phyloP scores from a whole-genome alignment of 53 echinoderm and acorn worm species.

The Patiria pectinifera region DNA sequence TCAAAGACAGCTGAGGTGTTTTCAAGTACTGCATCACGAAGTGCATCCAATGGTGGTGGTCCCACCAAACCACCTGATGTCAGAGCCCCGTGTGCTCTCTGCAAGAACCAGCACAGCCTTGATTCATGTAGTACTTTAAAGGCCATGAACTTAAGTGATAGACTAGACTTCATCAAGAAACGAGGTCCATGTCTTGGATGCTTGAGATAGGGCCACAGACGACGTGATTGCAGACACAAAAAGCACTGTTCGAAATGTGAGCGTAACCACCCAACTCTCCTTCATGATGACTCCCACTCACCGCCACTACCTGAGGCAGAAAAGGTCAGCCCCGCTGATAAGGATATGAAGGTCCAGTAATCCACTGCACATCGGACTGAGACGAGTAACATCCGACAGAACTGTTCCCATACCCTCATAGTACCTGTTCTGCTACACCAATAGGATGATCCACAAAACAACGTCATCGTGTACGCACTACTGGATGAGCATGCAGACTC shows the following conservation, averaged over 20 bases:
- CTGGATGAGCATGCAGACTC: constrained; percentile 41
- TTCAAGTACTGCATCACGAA: not conserved
- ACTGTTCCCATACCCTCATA: too few relatives aligned
- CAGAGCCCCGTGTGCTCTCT: constrained; percentile 3
- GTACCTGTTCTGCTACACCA: too few relatives aligned
- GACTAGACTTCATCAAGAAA: constrained; percentile 37
- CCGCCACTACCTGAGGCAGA: not conserved
- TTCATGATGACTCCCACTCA: not conserved
- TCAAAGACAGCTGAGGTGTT: constrained; percentile 22
- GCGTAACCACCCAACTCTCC: constrained; percentile 21
- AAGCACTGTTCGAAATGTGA: constrained; percentile 13
- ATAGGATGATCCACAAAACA: too few relatives aligned
- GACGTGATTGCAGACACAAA: constrained; percentile 14
- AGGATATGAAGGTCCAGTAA: too few relatives aligned
- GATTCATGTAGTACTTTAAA: constrained; percentile 8
- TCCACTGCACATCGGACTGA: too few relatives aligned
- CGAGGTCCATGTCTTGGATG: constrained; percentile 10
- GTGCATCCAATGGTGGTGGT: not conserved
- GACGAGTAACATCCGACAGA: too few relatives aligned
- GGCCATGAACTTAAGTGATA: constrained; percentile 17
- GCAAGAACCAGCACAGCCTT: constrained; percentile 22
- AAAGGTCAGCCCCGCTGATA: too few relatives aligned
- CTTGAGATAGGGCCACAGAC: constrained; percentile 23
- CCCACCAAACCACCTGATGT: not conserved
- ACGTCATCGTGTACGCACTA: too few relatives aligned